Conservation (phyloP, 2,797 vertebrate genomes). For the Avahi laniger region DNA sequence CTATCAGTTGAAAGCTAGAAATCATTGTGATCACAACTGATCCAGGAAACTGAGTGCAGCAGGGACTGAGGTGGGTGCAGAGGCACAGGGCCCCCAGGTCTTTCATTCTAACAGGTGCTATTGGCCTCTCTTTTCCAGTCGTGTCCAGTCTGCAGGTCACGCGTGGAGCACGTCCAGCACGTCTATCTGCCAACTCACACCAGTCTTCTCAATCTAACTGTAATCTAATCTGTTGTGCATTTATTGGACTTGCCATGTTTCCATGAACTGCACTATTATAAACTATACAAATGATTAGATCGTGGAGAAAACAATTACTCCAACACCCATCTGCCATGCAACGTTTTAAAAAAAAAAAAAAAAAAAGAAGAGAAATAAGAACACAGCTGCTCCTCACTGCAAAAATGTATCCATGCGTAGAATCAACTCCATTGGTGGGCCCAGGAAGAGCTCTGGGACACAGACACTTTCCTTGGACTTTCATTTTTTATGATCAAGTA, state of each 20-base stretch:
- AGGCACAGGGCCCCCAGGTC: fast-evolving
- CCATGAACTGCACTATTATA: conserved; percentile 83
- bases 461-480: conserved; percentile 58
- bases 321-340: conserved; percentile 69
- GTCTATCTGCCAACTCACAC: conserved; percentile 97
- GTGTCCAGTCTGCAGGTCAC: conserved; percentile 95
- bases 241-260: conserved; percentile 43
- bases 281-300: conserved; percentile 84
- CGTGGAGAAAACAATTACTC: conserved; percentile 71
- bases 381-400: background rate
- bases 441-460: conserved; percentile 45
- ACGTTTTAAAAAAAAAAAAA: background rate
- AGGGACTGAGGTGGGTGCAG: fast-evolving
- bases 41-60: background rate
- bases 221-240: conserved; percentile 68
- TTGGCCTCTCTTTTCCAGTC: conserved; percentile 83
- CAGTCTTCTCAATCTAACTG: conserved; percentile 94
- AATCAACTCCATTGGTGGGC: conserved; percentile 30
- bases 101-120: background rate
- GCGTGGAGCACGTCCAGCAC: conserved; percentile 95
- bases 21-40: background rate
- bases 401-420: background rate
- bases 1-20: background rate
- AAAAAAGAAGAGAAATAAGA: conserved; percentile 4
- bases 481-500: conserved; percentile 18